A percentile compares a stretch with the other conserved stretches of the same genome.
These are phyloP conservation scores for Lutraria lutraria DNA, from an alignment of 2,888 invertebrate genomes.

Conservation along the genomic window DNA sequence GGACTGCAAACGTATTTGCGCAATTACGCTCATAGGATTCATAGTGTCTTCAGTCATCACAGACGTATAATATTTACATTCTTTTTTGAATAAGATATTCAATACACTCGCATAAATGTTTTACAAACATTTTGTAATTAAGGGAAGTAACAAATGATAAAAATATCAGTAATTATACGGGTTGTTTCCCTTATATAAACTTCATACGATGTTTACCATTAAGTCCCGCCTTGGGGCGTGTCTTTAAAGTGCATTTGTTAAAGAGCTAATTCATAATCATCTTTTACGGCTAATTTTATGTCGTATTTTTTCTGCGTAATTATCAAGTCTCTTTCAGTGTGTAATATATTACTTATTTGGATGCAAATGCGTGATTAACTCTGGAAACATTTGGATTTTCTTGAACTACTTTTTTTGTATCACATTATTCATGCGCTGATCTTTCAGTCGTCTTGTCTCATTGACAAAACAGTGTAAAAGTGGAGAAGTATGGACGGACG, in stretches of 20 bases:
- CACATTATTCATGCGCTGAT: not conserved
- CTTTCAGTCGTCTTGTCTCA: not conserved
- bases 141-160: not conserved
- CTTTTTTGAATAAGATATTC: no score
- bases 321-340: not conserved
- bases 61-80: no score
- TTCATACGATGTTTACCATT: not conserved
- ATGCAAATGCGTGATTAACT: not conserved
- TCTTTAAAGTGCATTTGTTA: not conserved
- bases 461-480: conserved; percentile 25
- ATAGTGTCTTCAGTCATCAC: no score
- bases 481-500: conserved; percentile 6
- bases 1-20: no score
- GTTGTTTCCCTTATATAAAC: not conserved
- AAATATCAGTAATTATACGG: not conserved
- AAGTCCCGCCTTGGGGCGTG: conserved; percentile 22
- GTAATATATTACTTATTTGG: not conserved
- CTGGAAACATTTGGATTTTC: not conserved
- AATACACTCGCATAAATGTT: no score
- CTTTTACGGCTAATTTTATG: not conserved
- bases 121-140: not conserved
- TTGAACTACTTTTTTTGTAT: conserved; percentile 1
- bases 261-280: not conserved
- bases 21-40: no score
- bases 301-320: not conserved